Evolutionary conservation across 2,888 invertebrate species (phyloP).

Genomic region (Muschampia plurimacula): DNA sequence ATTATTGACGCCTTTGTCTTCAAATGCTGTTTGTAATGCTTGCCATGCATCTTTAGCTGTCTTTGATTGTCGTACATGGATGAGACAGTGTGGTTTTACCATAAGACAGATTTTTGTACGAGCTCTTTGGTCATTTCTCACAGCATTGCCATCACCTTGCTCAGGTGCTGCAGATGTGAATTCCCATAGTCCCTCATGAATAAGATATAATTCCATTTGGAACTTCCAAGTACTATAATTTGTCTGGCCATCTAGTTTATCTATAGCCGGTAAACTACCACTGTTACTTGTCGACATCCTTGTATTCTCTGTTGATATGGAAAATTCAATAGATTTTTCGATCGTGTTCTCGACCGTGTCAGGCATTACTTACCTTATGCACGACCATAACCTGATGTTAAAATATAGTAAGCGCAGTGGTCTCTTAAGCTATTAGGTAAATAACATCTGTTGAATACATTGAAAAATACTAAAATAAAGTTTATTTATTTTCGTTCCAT

Average conservation of each 20-base stretch:
- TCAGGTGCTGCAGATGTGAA: neutral
- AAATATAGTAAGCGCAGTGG: neutral
- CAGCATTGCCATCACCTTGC: neutral
- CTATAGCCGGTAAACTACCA: constrained; percentile 26
- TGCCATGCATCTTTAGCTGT: constrained; percentile 6
- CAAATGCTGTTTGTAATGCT: neutral
- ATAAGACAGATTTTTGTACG: neutral
- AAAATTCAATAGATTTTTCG: neutral
- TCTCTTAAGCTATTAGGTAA: neutral
- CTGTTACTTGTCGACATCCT: neutral
- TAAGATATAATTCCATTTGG: neutral
- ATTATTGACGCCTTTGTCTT: neutral
- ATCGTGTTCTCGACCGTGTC: neutral
- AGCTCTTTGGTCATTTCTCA: neutral
- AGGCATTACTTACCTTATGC: neutral
- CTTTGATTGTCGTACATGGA: neutral
- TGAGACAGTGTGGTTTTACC: constrained; percentile 1
- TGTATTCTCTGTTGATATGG: neutral
- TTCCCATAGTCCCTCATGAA: constrained; percentile 1
- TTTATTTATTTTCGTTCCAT: neutral
- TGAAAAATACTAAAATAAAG: neutral
- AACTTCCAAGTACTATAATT: constrained; percentile 10
- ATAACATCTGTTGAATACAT: neutral
- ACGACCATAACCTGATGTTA: neutral
- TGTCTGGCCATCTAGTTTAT: constrained; percentile 34